Percentiles rank a stretch among this genome's conserved stretches.
Evolutionary conservation across 1,140 invertebrate genomes (phyloP).

Genomic region (Zaprionus kolodkinae): DNA sequence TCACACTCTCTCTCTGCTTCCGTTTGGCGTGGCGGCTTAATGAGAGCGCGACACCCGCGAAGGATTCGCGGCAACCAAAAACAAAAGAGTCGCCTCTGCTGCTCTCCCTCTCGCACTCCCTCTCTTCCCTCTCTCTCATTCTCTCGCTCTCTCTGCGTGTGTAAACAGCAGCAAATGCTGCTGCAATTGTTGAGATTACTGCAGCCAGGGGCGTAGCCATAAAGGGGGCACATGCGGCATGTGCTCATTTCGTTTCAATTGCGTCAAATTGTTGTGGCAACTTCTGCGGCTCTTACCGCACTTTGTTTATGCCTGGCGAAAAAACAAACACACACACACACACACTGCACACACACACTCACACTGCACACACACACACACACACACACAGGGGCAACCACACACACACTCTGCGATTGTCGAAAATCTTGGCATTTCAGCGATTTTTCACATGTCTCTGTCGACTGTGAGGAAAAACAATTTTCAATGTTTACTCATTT

Average conservation of each 20-base stretch:
- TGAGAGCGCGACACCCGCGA: constrained; percentile 60
- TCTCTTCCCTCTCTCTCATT: constrained; percentile 1
- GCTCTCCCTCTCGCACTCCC: not conserved
- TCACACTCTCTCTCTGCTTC: constrained; percentile 30
- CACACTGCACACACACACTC: constrained; percentile 12
- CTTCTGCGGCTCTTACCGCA: constrained; percentile 51
- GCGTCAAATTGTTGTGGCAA: constrained; percentile 54
- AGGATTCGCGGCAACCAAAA: constrained; percentile 64
- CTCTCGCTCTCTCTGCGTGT: constrained; percentile 13
- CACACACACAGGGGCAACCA: not conserved
- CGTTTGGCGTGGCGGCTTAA: constrained; percentile 76
- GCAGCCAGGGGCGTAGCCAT: not conserved
- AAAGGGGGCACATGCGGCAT: constrained; percentile 7
- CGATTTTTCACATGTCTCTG: constrained; percentile 56
- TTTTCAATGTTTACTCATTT: constrained; percentile 45
- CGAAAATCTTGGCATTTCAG: constrained; percentile 43
- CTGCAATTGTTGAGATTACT: constrained; percentile 29
- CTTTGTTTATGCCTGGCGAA: constrained; percentile 64
- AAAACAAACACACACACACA: constrained; percentile 35
- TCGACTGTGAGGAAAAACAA: constrained; percentile 40
- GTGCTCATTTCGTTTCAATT: constrained; percentile 51
- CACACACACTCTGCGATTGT: constrained; percentile 39
- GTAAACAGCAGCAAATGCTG: constrained; percentile 52
- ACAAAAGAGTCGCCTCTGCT: constrained; percentile 21
- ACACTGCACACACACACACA: no score